Base-by-base conservation (phyloP, 2,888 invertebrate genomes). In the Eudasyphora cyanicolor region DNA sequence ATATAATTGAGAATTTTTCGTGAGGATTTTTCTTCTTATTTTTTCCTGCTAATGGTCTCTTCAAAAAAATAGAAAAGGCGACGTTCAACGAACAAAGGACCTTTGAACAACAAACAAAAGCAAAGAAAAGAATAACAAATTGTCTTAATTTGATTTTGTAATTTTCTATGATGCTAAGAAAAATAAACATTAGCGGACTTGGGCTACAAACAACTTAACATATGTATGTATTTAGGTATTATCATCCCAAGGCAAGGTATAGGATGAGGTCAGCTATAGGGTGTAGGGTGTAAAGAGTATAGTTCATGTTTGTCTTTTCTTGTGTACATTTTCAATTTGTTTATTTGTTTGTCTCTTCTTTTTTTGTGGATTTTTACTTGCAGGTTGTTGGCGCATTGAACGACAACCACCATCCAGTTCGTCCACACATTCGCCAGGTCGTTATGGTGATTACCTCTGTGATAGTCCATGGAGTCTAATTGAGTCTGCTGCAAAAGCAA, bases 401-500 rank as follows among this genome's bases (percentile, higher is more conserved):
- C 94, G 93, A 86, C 91, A 94, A 74, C 93, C 93, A 69, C 93
- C 93, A 70, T 93, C 93, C 67, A 93, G 93, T 86, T 93, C 93
- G 24, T 93, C 93, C 21, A 93, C 88, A 93, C 93, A 94, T 86
- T 94, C 94, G 14, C 94, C 95, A 85, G 97, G 97, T 71, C 93
- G 93, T 88, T 96, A 94, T 91, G 96, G 96, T 64, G 95, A 96
- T 93, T 96, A 96, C 93, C 94, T 95, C 85, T 98, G 98, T 92
- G 98, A 98, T 93, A 96, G 98, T 88, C 97, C 98, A 6, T 96
- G 97, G 94, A 95, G 95, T 89, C 94, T 98, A 88, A 96, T 98
- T 88, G 96, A 96, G 91, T 97, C 97, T 51, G 97, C 98, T 7
- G 96, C 97, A 79, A 94, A 94, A 89, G 96, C 96, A 86, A 98